phyloP scores from a whole-genome alignment of 1,140 invertebrate genomes.

The Drosophila teissieri region DNA sequence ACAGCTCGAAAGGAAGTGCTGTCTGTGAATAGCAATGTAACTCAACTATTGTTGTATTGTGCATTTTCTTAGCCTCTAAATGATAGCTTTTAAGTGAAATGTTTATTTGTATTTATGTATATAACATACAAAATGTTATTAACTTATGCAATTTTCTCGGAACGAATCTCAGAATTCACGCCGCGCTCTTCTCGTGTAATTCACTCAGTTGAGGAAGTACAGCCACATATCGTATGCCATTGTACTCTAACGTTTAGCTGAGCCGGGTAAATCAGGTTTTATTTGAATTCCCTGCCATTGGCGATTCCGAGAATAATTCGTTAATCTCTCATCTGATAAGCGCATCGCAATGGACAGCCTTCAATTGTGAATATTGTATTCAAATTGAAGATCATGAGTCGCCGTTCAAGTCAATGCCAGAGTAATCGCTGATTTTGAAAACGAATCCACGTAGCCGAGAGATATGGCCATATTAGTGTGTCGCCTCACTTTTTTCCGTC shows the following conservation, averaged over 20 bases:
- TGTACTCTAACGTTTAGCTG: conserved; percentile 1
- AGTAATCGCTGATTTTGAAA: conserved; percentile 19
- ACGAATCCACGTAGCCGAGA: conserved; percentile 27
- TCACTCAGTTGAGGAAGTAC: conserved; percentile 17
- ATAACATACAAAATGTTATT: neutral
- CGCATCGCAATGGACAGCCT: conserved; percentile 12
- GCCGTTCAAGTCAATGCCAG: conserved; percentile 28
- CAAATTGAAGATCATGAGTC: conserved; percentile 11
- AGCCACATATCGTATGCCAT: conserved; percentile 4
- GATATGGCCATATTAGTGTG: conserved; percentile 13
- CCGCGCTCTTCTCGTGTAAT: neutral
- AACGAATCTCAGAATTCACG: conserved; percentile 22
- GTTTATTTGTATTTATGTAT: neutral
- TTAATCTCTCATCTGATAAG: conserved; percentile 34
- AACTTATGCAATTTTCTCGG: conserved; percentile 30
- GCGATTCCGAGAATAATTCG: conserved; percentile 20
- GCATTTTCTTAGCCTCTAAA: too few species aligned
- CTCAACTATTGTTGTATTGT: too few species aligned
- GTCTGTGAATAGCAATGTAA: neutral
- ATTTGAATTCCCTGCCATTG: neutral
- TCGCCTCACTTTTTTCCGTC: conserved; percentile 18
- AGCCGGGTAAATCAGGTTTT: conserved; percentile 16
- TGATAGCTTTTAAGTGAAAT: too few species aligned
- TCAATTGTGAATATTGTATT: conserved; percentile 16
- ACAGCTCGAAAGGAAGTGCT: neutral